Conservation (phyloP, 2,113 vertebrate genomes). For the Eptatretus burgeri region DNA sequence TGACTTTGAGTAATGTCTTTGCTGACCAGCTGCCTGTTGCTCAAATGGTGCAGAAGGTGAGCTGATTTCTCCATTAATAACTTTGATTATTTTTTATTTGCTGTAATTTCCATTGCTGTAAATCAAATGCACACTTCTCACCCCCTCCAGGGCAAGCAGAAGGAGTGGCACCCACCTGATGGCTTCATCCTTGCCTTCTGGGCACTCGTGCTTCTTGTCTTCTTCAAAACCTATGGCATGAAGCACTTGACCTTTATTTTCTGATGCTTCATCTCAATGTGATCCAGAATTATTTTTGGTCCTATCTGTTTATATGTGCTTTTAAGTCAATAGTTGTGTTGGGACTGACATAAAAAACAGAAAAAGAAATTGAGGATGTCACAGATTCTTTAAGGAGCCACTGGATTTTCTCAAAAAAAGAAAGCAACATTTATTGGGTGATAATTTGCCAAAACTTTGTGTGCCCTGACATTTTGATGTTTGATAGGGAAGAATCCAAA, state of each 20-base stretch:
- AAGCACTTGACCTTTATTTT: conserved; percentile 93
- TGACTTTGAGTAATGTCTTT: conserved; percentile 13
- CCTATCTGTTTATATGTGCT: no score
- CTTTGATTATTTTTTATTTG: conserved; percentile 10
- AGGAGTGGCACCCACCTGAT: conserved; percentile 85
- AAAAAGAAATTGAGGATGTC: no score
- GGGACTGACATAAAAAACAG: no score
- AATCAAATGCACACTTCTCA: no score
- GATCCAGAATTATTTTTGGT: no score
- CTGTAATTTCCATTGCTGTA: conserved; percentile 26
- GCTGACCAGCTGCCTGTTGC: conserved; percentile 75
- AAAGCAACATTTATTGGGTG: no score
- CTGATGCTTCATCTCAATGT: conserved; percentile 16
- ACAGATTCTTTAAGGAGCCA: no score
- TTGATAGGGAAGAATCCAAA: no score
- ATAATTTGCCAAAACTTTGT: no score
- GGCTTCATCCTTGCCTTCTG: conserved; percentile 89
- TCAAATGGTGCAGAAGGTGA: conserved; percentile 87
- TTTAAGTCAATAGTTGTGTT: no score
- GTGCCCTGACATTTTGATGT: no score
- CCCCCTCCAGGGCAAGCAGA: conserved; percentile 26
- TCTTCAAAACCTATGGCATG: conserved; percentile 79
- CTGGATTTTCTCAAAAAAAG: no score
- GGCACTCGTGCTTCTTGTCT: conserved; percentile 78
- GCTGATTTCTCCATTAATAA: conserved; percentile 7